Base-by-base conservation (phyloP, 2,888 invertebrate genomes). In the Dione juno region DNA sequence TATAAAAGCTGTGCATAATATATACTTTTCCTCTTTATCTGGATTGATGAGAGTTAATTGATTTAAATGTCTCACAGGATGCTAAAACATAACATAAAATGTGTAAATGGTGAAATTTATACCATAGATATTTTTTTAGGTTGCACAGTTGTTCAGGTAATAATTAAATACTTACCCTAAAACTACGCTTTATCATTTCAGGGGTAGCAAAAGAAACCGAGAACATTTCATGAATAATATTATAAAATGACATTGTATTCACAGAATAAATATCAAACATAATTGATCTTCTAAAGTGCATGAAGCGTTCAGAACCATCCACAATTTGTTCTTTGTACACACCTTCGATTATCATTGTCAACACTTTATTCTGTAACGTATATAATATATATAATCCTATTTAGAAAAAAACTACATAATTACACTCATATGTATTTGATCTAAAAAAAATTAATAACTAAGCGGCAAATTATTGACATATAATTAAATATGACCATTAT, bases 251-350 rank as follows among this genome's bases (percentile, higher is more conserved):
- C 16, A 69, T 77, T 1, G 71, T 41, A 0, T 75, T 73, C 0
- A 73, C 48, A 0, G 67, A 74, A n/a, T 76, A 66, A 21, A 63
- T 77, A 16, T 54, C 74, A 21, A 90, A 84, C 1, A 87, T 54
- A 64, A 92, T 89, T 0, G 90, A 86, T 59, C 90, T 82, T 72
- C 92, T 80, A 74, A 92, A 92, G 10, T 81, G 80, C 67, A 82
- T 81, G 40, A 79, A 68, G 0, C 72, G 74, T 5, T 81, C 78
- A 3, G 45, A 5, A 0, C 68, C 57, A 0, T 40, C 37, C 2
- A 75, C 50, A 13, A 64, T 63, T 13, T 72, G 70, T 66, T 90
- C 88, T 71, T 84, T 88, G 75, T 81, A 88, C 5, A 90, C 75
- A 0, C 92, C 92, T 64, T 88, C 88, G 7, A 92, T 78, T 0